These are phyloP conservation scores for Liparis tanakae DNA, from an alignment of 2,797 vertebrate species.

Conservation along the genomic window DNA sequence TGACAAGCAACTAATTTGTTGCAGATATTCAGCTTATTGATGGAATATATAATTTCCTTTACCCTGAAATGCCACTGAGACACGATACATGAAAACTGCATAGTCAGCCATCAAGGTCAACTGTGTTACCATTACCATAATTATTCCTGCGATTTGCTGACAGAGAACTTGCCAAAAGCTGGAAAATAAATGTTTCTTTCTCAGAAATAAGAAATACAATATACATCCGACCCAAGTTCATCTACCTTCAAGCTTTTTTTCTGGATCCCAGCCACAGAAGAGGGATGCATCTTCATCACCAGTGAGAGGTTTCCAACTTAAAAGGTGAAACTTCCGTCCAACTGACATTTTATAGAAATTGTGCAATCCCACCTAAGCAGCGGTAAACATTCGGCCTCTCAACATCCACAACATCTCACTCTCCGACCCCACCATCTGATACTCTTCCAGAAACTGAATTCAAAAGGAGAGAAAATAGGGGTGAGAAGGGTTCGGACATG, in stretches of 20 bases:
- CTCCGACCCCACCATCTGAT: constrained; percentile 1
- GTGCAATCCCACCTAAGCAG: constrained; percentile 8
- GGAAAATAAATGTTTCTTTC: background rate
- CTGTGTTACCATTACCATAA: background rate
- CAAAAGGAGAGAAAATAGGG: constrained; percentile 9
- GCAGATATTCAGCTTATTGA: background rate
- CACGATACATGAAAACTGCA: background rate
- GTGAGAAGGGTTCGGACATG: background rate
- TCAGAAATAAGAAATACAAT: background rate
- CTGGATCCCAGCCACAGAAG: background rate
- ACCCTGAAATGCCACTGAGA: background rate
- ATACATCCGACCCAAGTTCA: background rate
- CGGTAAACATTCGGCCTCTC: background rate
- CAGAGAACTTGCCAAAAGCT: background rate
- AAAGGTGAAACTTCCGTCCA: constrained; percentile 8
- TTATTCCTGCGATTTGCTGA: background rate
- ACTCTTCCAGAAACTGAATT: constrained; percentile 20
- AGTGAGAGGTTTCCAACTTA: background rate
- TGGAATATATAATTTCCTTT: background rate
- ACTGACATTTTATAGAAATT: constrained; percentile 23
- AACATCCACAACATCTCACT: background rate
- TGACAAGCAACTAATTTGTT: background rate
- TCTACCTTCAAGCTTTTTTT: background rate
- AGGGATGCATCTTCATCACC: constrained; percentile 8
- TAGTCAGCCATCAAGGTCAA: background rate